Conservation (phyloP, 2,888 invertebrate species). For the Shargacucullia verbasci region DNA sequence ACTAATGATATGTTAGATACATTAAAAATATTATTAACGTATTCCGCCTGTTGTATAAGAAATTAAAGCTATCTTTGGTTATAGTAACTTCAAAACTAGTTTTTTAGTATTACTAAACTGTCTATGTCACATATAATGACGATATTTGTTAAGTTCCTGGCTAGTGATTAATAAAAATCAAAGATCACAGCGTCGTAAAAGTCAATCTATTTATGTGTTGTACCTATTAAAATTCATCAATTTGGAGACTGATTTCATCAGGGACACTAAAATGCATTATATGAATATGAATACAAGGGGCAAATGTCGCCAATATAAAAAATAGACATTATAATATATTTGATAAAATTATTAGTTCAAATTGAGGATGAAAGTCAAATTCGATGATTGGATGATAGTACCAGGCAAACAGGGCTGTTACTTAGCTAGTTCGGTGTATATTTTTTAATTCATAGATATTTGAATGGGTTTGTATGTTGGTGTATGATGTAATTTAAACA, state of each 20-base stretch:
- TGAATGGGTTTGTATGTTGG: too few relatives aligned
- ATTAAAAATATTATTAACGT: background rate
- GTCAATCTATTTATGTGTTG: constrained; percentile 1
- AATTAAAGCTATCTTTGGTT: background rate
- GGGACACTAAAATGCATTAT: constrained; percentile 13
- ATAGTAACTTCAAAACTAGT: too few relatives aligned
- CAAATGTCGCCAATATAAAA: background rate
- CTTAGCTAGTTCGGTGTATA: too few relatives aligned
- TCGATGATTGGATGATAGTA: constrained; percentile 47
- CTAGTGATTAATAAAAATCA: background rate
- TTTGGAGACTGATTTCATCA: constrained; percentile 5
- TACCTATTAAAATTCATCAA: background rate
- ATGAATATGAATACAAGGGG: constrained; percentile 16
- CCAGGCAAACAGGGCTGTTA: constrained; percentile 40
- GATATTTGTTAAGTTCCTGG: background rate
- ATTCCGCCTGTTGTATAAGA: background rate
- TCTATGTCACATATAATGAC: too few relatives aligned
- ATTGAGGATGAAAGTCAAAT: constrained; percentile 52
- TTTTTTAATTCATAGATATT: too few relatives aligned
- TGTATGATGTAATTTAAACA: too few relatives aligned
- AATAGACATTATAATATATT: background rate
- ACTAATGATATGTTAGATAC: constrained; percentile 11
- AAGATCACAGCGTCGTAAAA: constrained; percentile 4
- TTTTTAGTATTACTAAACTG: too few relatives aligned
- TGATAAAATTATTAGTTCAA: constrained; percentile 27